These are phyloP conservation scores for Eledone cirrhosa DNA, from an alignment of 2,888 invertebrate species.

Conservation along the genomic window DNA sequence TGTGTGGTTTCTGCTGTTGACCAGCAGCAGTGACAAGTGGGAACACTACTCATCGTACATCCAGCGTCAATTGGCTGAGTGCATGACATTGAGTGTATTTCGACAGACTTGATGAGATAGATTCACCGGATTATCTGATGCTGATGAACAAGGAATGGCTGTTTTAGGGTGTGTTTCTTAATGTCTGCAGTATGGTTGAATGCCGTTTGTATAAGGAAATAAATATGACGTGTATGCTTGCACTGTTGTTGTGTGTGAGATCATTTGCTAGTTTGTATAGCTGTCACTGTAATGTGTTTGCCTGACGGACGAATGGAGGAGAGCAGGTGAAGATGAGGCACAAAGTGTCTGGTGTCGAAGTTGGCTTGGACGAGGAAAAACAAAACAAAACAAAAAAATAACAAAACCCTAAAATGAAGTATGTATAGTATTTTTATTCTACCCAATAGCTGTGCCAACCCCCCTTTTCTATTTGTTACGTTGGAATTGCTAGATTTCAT, in stretches of 20 bases:
- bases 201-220: conserved; percentile 29
- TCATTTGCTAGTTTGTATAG: conserved; percentile 28
- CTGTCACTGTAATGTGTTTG: conserved; percentile 28
- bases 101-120: conserved; percentile 19
- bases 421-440: not conserved
- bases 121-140: conserved; percentile 21
- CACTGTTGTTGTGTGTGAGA: conserved; percentile 30
- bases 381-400: not conserved
- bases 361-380: not conserved
- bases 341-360: conserved; percentile 18
- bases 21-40: not conserved
- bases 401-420: not conserved
- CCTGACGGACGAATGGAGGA: conserved; percentile 24
- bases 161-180: conserved; percentile 23
- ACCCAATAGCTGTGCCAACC: not conserved
- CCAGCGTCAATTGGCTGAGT: conserved; percentile 23
- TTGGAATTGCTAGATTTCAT: too few species aligned
- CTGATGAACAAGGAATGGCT: conserved; percentile 27
- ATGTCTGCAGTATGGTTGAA: conserved; percentile 23
- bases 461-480: not conserved
- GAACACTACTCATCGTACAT: conserved; percentile 26
- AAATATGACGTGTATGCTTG: conserved; percentile 30
- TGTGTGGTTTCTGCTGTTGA: conserved; percentile 22
- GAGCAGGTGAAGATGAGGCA: conserved; percentile 17
- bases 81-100: conserved; percentile 28